Conservation (phyloP, 2,888 invertebrate genomes). For the Hemaris fuciformis region DNA sequence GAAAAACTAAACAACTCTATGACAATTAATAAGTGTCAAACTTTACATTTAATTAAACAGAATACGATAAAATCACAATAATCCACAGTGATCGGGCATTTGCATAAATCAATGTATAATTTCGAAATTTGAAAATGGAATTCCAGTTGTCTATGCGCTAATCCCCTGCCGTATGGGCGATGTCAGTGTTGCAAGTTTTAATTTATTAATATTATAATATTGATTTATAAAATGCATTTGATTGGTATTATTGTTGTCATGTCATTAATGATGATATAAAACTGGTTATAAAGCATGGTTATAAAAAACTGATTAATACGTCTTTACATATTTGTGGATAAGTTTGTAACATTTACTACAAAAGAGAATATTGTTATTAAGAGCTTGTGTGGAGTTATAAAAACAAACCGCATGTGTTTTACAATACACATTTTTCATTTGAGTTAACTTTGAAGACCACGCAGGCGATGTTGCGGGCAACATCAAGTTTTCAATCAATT, state of each 20-base stretch:
- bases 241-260: not conserved
- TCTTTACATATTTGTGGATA: not conserved
- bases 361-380: no score
- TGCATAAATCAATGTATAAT: conserved; percentile 24
- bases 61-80: conserved; percentile 58
- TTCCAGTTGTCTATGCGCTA: conserved; percentile 2
- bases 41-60: conserved; percentile 67
- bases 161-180: not conserved
- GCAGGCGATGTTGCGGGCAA: no score
- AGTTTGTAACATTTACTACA: not conserved
- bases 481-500: not conserved
- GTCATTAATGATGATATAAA: not conserved
- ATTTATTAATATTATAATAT: not conserved
- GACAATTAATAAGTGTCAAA: conserved; percentile 75
- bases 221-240: not conserved
- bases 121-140: conserved; percentile 15
- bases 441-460: no score
- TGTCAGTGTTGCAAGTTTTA: not conserved
- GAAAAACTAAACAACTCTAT: conserved; percentile 58
- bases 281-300: no score
- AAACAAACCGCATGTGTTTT: no score
- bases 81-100: conserved; percentile 34
- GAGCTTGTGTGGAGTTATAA: no score
- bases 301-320: not conserved
- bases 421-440: no score